These are phyloP conservation scores for Podargus strigoides DNA, from an alignment of 2,797 vertebrate genomes.

Conservation along the genomic window DNA sequence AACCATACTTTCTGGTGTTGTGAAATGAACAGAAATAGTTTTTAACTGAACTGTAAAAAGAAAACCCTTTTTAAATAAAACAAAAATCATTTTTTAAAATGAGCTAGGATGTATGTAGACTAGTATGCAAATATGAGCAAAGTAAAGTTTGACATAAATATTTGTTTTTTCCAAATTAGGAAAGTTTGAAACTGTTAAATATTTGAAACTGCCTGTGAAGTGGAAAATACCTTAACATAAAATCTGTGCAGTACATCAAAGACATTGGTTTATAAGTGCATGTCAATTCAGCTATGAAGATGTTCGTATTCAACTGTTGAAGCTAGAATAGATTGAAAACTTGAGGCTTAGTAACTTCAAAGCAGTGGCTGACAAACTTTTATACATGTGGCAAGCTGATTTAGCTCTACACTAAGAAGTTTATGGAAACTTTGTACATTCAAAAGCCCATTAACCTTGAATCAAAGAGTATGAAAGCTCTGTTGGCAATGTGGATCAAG, in stretches of 20 bases:
- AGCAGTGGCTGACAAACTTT: not conserved
- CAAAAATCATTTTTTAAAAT: not conserved
- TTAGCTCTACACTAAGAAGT: not conserved
- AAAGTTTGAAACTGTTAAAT: not conserved
- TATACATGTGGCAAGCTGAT: not conserved
- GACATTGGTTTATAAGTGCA: not conserved
- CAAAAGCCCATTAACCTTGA: slow-evolving; percentile 14
- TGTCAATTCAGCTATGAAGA: not conserved
- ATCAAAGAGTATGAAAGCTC: slow-evolving; percentile 2
- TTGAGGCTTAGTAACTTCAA: slow-evolving; percentile 1
- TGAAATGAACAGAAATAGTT: not conserved
- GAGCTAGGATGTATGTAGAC: not conserved
- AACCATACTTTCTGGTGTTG: not conserved
- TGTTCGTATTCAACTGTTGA: not conserved
- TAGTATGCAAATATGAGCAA: not conserved
- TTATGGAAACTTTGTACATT: slow-evolving; percentile 10
- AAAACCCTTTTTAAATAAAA: not conserved
- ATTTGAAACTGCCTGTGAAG: not conserved
- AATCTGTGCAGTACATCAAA: not conserved
- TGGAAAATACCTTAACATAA: not conserved
- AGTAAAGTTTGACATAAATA: not conserved
- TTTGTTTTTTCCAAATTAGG: not conserved
- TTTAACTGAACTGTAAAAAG: not conserved
- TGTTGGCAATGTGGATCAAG: not conserved
- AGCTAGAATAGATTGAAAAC: not conserved